Percentiles rank a stretch among this genome's conserved stretches.
Evolutionary conservation across 1,140 invertebrate species (phyloP).

Genomic region (Drosophila triauraria): DNA sequence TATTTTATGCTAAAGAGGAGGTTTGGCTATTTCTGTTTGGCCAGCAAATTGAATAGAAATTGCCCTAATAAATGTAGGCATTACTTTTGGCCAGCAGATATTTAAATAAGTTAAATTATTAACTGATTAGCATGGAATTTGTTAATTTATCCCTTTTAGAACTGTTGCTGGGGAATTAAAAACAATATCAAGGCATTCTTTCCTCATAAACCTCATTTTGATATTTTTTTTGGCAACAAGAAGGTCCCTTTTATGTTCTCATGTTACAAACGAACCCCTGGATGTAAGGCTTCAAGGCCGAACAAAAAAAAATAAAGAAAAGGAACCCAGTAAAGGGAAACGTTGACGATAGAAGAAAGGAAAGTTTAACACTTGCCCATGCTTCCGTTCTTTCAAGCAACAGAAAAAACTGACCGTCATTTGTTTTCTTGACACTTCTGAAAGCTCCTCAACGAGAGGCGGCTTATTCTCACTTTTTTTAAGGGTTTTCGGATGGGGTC

Average conservation of each 20-base stretch:
- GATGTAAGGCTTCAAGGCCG: slow-evolving; percentile 28
- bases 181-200: slow-evolving; percentile 15
- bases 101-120: slow-evolving; percentile 2
- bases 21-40: slow-evolving; percentile 46
- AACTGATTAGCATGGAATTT: neutral
- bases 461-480: slow-evolving; percentile 60
- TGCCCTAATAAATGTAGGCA: slow-evolving; percentile 10
- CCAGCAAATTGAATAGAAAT: slow-evolving; percentile 66
- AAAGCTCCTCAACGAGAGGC: slow-evolving; percentile 59
- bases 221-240: slow-evolving; percentile 32
- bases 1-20: slow-evolving; percentile 57
- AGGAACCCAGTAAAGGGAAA: slow-evolving; percentile 11
- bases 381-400: slow-evolving; percentile 30
- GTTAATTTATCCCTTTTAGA: slow-evolving; percentile 34
- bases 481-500: slow-evolving; percentile 36
- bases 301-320: slow-evolving; percentile 3
- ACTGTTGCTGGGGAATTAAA: slow-evolving; percentile 44
- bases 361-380: slow-evolving; percentile 66
- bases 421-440: slow-evolving; percentile 81
- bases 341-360: slow-evolving; percentile 51
- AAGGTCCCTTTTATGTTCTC: slow-evolving; percentile 70
- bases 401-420: slow-evolving; percentile 71
- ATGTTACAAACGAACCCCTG: slow-evolving; percentile 58
- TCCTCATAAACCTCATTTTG: slow-evolving; percentile 57
- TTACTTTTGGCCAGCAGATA: neutral